Base-by-base conservation (phyloP, 2,113 vertebrate species). In the Microcebus ravelobensis region DNA sequence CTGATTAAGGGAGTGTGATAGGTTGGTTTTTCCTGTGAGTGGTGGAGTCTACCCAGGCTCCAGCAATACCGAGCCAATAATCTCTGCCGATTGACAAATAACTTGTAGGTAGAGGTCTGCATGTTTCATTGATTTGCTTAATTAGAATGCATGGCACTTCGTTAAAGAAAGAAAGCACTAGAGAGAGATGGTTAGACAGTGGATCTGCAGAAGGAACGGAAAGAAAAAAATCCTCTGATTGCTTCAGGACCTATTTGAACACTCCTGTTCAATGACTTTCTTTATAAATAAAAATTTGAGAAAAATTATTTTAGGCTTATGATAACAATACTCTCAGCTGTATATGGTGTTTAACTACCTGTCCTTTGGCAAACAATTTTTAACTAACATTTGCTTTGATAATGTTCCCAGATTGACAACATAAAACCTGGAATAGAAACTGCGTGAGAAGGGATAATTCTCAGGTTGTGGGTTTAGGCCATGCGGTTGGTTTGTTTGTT, bases 371-470 rank as follows among this genome's bases (percentile, higher is more conserved):
- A 98, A 98, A 98, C 94, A 97, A 89, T 94, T 98, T 90, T 95
- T 97, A 91, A 97, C 93, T 97, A 98, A 98, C 97, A 96, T 98
- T 98, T 98, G 93, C 95, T 98, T 98, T 98, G 97, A 98, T 97
- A 83, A 52, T 52, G 83, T 98, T 98, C 98, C 98, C 95, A 84
- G 95, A 92, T 87, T 96, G 91, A 92, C 95, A 97, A 95, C 74
- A 71, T 96, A 96, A 98, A 98, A 93, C 92, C 95, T 91, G 31
- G 93, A 96, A 97, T 84, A 97, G 97, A 98, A 94, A 83, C 18
- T 92, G 36, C 63, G 0, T 94, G 91, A 96, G 90, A 93, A 98
- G 95, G 90, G 67, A 97, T 9, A 74, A 92, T 57, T 96, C 90
- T 91, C 70, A 92, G 89, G 68, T 45, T 79, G 17, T 86, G 18